A percentile compares a stretch with the other conserved stretches of the same genome.
Evolutionary conservation across 2,797 vertebrate genomes (phyloP).

Genomic region (Telmatherina bonti): DNA sequence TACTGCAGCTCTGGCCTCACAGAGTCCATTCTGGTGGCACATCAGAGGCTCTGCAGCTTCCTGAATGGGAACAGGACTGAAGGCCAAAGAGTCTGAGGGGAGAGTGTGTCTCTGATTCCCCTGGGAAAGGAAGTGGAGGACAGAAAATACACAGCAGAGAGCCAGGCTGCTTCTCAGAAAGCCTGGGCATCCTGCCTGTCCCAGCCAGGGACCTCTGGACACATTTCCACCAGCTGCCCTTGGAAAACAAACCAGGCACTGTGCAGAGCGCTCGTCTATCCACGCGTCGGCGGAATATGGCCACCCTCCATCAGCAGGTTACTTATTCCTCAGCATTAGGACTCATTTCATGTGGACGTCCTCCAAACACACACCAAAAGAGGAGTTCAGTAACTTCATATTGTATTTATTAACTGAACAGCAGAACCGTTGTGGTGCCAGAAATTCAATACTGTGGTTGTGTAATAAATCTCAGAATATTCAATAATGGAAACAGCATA

Average conservation of each 20-base stretch:
- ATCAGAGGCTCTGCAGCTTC: conserved; percentile 74
- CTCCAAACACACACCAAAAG: conserved; percentile 46
- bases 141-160: conserved; percentile 59
- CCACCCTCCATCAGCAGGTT: conserved; percentile 66
- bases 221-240: conserved; percentile 80
- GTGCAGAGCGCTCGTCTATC: conserved; percentile 56
- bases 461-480: background rate
- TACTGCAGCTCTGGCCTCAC: conserved; percentile 41
- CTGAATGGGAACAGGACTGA: conserved; percentile 69
- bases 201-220: conserved; percentile 74
- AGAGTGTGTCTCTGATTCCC: conserved; percentile 67
- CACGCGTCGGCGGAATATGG: conserved; percentile 51
- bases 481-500: background rate
- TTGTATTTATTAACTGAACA: conserved; percentile 11
- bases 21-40: conserved; percentile 68
- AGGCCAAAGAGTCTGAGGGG: conserved; percentile 68
- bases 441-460: conserved; percentile 1
- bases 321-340: conserved; percentile 44
- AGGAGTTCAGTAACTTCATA: conserved; percentile 6
- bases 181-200: conserved; percentile 78
- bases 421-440: background rate
- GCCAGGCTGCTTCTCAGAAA: conserved; percentile 65
- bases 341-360: conserved; percentile 43
- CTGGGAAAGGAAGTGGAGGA: conserved; percentile 70
- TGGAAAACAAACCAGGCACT: conserved; percentile 73